These are phyloP conservation scores for Onychomys arenicola DNA, from an alignment of 2,797 vertebrate species.

Conservation along the genomic window DNA sequence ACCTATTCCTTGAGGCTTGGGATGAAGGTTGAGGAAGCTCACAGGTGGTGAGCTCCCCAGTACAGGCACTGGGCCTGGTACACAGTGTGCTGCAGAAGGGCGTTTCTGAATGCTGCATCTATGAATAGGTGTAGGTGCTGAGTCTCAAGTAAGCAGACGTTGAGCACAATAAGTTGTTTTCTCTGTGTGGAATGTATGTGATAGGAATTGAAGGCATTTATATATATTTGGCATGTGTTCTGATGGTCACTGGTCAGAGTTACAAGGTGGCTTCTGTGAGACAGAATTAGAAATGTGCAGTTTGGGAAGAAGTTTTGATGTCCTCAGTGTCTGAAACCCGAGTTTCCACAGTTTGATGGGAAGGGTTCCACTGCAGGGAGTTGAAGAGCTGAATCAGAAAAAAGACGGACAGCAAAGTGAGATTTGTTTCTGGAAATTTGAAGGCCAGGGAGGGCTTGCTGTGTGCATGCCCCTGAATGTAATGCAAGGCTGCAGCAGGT, in stretches of 20 bases:
- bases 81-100: not conserved
- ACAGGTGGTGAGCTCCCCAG: no score
- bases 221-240: not conserved
- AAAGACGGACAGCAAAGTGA: not conserved
- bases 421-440: not conserved
- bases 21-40: not conserved
- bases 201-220: not conserved
- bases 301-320: not conserved
- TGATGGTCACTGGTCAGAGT: not conserved
- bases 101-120: not conserved
- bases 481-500: not conserved
- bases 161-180: no score
- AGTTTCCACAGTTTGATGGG: not conserved
- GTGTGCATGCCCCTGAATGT: accelerated
- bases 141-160: not conserved
- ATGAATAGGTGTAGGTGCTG: not conserved
- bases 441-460: not conserved
- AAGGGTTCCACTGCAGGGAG: not conserved
- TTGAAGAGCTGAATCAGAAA: not conserved
- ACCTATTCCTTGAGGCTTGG: not conserved
- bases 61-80: not conserved
- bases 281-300: no score
- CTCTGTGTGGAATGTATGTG: not conserved
- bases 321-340: not conserved
- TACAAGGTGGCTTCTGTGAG: not conserved